phyloP scores from a whole-genome alignment of 2,888 invertebrate genomes.

The Lathronympha strigana region DNA sequence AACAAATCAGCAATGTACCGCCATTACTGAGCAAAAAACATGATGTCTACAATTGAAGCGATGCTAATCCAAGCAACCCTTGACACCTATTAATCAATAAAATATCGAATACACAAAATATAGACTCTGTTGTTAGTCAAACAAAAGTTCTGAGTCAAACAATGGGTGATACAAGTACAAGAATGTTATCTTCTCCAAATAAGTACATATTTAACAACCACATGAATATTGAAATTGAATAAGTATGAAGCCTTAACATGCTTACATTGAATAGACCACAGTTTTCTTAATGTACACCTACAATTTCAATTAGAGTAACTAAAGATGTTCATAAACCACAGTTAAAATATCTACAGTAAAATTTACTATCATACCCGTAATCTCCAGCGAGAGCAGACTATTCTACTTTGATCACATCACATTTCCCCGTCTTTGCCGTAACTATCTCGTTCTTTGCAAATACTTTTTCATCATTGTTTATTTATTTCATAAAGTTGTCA shows the following conservation, averaged over 20 bases:
- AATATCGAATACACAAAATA: background rate
- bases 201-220: conserved; percentile 9
- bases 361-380: conserved; percentile 17
- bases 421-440: conserved; percentile 35
- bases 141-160: too few species aligned
- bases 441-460: background rate
- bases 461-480: background rate
- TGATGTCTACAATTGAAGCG: too few species aligned
- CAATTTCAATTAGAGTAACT: conserved; percentile 6
- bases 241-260: background rate
- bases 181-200: background rate
- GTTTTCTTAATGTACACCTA: conserved; percentile 8
- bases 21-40: too few species aligned
- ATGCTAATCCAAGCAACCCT: too few species aligned
- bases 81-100: too few species aligned
- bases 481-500: background rate
- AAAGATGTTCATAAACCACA: background rate
- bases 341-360: conserved; percentile 28
- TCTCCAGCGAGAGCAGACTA: conserved; percentile 4
- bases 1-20: too few species aligned
- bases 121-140: background rate
- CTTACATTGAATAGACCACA: conserved; percentile 13
- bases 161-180: background rate
- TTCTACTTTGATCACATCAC: conserved; percentile 3
- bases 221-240: background rate